Base-by-base conservation (phyloP, 2,797 vertebrate species). In the Sphenodon punctatus region DNA sequence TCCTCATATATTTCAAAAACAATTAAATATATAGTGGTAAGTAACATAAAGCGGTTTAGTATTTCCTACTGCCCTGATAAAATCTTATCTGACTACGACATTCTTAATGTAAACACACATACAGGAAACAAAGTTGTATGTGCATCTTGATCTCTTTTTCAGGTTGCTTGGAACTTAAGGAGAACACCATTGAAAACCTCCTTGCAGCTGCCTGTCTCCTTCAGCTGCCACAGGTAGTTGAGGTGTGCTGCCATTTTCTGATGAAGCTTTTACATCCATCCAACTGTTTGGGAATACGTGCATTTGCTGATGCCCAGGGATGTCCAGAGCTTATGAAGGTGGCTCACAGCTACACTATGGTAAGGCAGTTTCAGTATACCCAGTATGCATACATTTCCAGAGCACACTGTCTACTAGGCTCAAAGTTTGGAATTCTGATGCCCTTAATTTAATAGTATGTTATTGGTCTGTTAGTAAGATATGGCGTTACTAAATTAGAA, bases 261-360 rank as follows among this genome's bases (percentile, higher is more conserved):
- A 96, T 96, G 95, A 96, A 96, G 74, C 95, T 96, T 84, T 85
- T 96, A 65, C 96, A 96, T 78, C 96, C 96, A 1, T 96, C 96
- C 38, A 96, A 96, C 84, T 96, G 95, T 70, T 82, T 96, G 89
- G 96, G 96, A 80, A 96, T 96, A 74, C 91, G 96, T 67, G 95
- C 96, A 4, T 96, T 96, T 78, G 96, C 96, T 68, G 96, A 96
- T 80, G 96, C 96, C 6, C 96, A 96, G 70, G 96, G 96, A 38
- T 96, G 96, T 75, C 94, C 94, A 60, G 96, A 96, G 36, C 88
- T 96, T 67, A 96, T 96, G 96, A 95, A 95, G 39, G 96, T 96
- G 90, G 96, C 96, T 61, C 96, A 96, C 85, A 95, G 89, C 88
- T 96, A 96, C 87, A 96, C 95, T 23, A 96, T 96, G 96, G 96